Evolutionary conservation across 2,797 vertebrate genomes (phyloP).

Genomic region (Choloepus didactylus): DNA sequence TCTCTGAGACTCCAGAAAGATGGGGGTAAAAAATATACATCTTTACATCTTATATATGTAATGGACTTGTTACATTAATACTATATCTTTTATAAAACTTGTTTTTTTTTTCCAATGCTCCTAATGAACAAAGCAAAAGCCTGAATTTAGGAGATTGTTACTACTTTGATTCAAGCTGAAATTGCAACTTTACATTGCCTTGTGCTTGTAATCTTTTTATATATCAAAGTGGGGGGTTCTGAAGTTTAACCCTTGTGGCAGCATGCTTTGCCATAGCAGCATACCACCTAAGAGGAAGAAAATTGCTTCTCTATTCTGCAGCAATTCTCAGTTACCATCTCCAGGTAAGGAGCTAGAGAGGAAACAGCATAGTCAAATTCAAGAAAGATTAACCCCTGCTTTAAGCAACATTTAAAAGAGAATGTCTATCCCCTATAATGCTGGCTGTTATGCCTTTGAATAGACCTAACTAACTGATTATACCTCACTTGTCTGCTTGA

Average conservation of each 20-base stretch:
- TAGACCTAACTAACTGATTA: conserved; percentile 38
- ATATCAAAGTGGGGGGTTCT: conserved; percentile 58
- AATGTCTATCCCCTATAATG: not conserved
- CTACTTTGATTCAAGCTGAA: conserved; percentile 82
- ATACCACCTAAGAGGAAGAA: conserved; percentile 75
- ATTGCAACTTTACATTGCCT: conserved; percentile 88
- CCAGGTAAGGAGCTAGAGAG: not conserved
- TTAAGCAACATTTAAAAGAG: conserved; percentile 37
- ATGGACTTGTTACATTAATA: conserved; percentile 84
- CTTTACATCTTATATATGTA: conserved; percentile 74
- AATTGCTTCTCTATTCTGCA: conserved; percentile 80
- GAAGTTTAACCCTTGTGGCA: conserved; percentile 71
- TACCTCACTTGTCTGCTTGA: not conserved
- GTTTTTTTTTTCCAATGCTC: conserved; percentile 85
- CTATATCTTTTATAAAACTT: conserved; percentile 86
- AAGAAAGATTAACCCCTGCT: not conserved
- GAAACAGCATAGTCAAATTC: not conserved
- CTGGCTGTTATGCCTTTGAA: conserved; percentile 56
- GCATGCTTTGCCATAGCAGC: conserved; percentile 78
- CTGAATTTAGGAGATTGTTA: conserved; percentile 85
- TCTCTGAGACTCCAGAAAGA: conserved; percentile 76
- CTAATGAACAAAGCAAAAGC: conserved; percentile 83
- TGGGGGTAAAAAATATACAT: too few relatives aligned
- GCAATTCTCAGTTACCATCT: conserved; percentile 29
- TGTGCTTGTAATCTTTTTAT: conserved; percentile 81